Evolutionary conservation across 2,113 vertebrate genomes (phyloP), one percentile per base, ranked within the genome.

Genomic region (Leptobrachium ailaonicum): DNA sequence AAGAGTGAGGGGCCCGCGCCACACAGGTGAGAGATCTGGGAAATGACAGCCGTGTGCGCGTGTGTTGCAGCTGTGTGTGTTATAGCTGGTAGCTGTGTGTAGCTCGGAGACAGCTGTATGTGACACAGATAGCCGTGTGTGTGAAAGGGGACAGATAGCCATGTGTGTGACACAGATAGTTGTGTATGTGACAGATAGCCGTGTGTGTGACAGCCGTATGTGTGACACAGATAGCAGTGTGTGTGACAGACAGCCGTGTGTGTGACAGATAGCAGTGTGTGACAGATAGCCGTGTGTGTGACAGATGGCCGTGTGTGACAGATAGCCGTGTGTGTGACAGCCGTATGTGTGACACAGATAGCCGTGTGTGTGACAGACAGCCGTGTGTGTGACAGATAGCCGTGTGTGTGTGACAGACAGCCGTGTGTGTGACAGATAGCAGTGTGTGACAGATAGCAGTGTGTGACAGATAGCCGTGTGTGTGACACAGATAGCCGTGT

Each of bases 11-110:
- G 11, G 40, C 3, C 20, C 11, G 56, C 20, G 32, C 54, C 6
- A 12, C 41, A 67, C 77, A 79, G 77, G 76, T 77, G 54, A 77
- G 66, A 41, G 20, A n/a, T 4, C 13, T 6, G 6, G 3, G 20
- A 42, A 63, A 32, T 40, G 53, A 41, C 56, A 12, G 12, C 4
- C 50, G 7, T 11, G 20, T n/a, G 40, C n/a, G 54, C 32, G 50
- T 20, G 44, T n/a, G 1, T 32, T n/a, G n/a, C 20, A 6, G 8
- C 42, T 45, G 43, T 64, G 5, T 66, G 20, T 75, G 60, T 66
- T 75, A 66, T 12, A 44, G 32, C 20, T 2, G 4, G n/a, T 64
- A 32, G 14, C 10, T 53, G 12, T 56, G 6, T 67, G 40, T 66
- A 62, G 43, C 62, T 62, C 13, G 7, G 71, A 58, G 41, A 62